A percentile compares a stretch with the other conserved stretches of the same genome.
Evolutionary conservation across 2,888 invertebrate genomes (phyloP).

Genomic region (Apantesis nais): DNA sequence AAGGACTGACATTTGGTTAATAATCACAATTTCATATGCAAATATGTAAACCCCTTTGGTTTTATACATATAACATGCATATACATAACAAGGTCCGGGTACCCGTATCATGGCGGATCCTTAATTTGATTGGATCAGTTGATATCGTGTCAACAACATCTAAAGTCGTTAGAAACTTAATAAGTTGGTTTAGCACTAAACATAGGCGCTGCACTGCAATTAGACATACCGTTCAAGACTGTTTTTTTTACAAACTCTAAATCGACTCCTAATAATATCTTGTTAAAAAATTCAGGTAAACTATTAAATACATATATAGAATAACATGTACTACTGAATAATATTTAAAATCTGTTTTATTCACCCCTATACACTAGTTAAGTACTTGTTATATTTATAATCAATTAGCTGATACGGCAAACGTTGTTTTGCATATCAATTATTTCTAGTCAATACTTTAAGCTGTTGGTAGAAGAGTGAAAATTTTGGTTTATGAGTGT

Average conservation of each 20-base stretch:
- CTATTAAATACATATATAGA: too few relatives aligned
- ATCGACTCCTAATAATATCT: too few relatives aligned
- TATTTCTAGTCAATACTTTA: too few relatives aligned
- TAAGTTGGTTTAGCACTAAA: background rate
- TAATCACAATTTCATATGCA: background rate
- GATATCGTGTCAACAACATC: conserved; percentile 30
- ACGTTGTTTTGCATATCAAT: too few relatives aligned
- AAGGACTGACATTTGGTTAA: background rate
- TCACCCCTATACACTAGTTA: too few relatives aligned
- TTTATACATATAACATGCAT: background rate
- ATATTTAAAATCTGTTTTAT: background rate
- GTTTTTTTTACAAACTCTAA: background rate
- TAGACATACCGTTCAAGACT: background rate
- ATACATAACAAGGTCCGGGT: background rate
- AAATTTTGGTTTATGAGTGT: too few relatives aligned
- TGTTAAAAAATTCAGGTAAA: too few relatives aligned
- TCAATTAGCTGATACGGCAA: too few relatives aligned
- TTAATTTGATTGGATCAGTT: conserved; percentile 23
- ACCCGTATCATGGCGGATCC: conserved; percentile 1
- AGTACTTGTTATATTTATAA: too few relatives aligned
- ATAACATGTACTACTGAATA: background rate
- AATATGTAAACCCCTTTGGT: background rate
- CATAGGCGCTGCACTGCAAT: background rate
- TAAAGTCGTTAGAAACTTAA: conserved; percentile 36
- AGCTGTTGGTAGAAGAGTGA: too few relatives aligned